Evolutionary conservation across 1,140 invertebrate species (phyloP).

Genomic region (Aethina tumida): DNA sequence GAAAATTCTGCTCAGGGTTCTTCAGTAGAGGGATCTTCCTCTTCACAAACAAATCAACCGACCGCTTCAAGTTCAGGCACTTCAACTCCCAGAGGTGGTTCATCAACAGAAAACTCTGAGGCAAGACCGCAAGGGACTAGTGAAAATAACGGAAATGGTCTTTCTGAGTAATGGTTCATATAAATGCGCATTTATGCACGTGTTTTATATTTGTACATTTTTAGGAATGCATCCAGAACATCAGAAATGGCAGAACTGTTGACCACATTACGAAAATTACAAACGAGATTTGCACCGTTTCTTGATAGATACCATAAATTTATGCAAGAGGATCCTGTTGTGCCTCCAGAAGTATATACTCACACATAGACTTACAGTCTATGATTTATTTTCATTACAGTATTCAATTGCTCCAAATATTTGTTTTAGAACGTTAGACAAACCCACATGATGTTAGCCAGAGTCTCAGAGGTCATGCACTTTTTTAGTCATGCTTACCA

Average conservation of each 20-base stretch:
- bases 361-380: constrained; percentile 2
- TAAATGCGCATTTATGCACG: too few relatives aligned
- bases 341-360: constrained; percentile 41
- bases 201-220: constrained; percentile 8
- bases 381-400: constrained; percentile 1
- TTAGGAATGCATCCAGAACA: constrained; percentile 38
- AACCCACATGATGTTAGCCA: constrained; percentile 55
- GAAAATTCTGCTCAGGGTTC: too few relatives aligned
- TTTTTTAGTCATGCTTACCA: constrained; percentile 80
- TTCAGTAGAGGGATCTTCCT: too few relatives aligned
- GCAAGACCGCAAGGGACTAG: too few relatives aligned
- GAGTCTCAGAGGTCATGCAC: constrained; percentile 71
- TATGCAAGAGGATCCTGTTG: constrained; percentile 47
- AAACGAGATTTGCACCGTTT: constrained; percentile 52
- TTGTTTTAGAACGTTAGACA: constrained; percentile 37
- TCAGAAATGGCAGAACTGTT: constrained; percentile 50
- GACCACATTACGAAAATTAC: constrained; percentile 45
- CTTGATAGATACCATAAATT: constrained; percentile 49
- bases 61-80: constrained; percentile 15
- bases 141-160: too few relatives aligned
- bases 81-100: constrained; percentile 22
- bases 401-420: constrained; percentile 4
- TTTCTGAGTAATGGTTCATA: too few relatives aligned
- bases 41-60: constrained; percentile 8
- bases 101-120: too few relatives aligned